phyloP scores from a whole-genome alignment of 2,888 invertebrate genomes.

The Melinopterus prodromus region DNA sequence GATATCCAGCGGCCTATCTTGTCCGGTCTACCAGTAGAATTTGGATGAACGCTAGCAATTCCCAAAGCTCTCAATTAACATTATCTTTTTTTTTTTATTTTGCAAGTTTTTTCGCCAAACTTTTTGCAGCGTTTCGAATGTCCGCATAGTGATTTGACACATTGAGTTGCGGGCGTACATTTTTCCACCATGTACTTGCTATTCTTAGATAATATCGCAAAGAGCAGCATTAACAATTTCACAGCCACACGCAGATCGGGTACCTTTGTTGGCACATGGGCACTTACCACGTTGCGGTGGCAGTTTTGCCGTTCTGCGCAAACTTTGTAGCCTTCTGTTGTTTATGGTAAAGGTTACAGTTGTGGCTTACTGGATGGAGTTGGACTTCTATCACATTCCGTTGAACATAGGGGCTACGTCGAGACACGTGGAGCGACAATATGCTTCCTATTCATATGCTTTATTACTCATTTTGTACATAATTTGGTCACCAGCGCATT shows the following conservation, averaged over 20 bases:
- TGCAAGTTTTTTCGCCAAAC: background rate
- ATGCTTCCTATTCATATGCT: too few species aligned
- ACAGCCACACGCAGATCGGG: background rate
- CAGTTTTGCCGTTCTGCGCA: background rate
- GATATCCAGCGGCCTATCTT: background rate
- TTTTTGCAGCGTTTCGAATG: background rate
- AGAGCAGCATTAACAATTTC: background rate
- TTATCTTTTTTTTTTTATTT: background rate
- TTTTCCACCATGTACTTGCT: background rate
- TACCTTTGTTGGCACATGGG: background rate
- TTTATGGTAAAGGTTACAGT: background rate
- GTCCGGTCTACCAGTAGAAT: background rate
- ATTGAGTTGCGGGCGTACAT: background rate
- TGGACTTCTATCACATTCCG: too few species aligned
- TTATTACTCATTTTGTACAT: too few species aligned
- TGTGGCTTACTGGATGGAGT: too few species aligned
- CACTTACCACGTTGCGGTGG: background rate
- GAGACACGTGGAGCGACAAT: too few species aligned
- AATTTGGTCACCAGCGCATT: too few species aligned
- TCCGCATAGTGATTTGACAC: background rate
- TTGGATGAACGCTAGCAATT: background rate
- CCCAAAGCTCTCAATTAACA: background rate
- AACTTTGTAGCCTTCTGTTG: slow-evolving; percentile 10
- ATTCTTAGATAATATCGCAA: background rate
- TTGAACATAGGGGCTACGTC: too few species aligned